Evolutionary conservation across 1,140 invertebrate genomes (phyloP).

Genomic region (Phenacoccus solenopsis): DNA sequence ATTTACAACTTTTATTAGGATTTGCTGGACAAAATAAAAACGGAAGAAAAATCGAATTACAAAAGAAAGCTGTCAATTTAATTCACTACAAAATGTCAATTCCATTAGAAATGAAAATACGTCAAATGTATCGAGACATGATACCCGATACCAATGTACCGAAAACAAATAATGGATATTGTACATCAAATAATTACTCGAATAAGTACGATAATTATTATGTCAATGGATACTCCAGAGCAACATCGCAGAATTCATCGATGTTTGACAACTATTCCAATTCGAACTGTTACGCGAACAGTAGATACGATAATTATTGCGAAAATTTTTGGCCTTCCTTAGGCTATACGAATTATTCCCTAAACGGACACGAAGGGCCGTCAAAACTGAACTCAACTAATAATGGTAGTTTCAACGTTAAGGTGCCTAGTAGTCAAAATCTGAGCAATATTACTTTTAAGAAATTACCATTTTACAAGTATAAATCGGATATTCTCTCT

Average conservation of each 20-base stretch:
- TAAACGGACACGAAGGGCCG: not conserved
- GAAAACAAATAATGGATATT: not conserved
- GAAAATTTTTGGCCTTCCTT: not conserved
- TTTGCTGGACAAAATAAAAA: conserved; percentile 72
- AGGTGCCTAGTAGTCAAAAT: not conserved
- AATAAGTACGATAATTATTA: conserved; percentile 1
- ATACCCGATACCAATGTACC: not conserved
- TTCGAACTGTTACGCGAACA: not conserved
- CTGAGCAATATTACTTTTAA: conserved; percentile 80
- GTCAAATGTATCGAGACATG: not conserved
- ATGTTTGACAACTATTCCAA: not conserved
- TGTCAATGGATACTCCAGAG: not conserved
- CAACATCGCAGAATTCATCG: not conserved
- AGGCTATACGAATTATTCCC: not conserved
- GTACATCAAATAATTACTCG: not conserved
- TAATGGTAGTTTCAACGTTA: not conserved
- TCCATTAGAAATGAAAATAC: conserved; percentile 6
- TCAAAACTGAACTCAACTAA: not conserved
- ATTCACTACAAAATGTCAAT: not conserved
- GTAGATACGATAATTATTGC: not conserved
- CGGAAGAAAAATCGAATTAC: conserved; percentile 75
- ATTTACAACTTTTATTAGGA: conserved; percentile 70
- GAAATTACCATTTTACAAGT: conserved; percentile 59
- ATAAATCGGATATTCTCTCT: not conserved
- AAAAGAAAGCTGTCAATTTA: conserved; percentile 34